Evolutionary conservation across 2,888 invertebrate genomes (phyloP).

Genomic region (Tetranychus truncatus): DNA sequence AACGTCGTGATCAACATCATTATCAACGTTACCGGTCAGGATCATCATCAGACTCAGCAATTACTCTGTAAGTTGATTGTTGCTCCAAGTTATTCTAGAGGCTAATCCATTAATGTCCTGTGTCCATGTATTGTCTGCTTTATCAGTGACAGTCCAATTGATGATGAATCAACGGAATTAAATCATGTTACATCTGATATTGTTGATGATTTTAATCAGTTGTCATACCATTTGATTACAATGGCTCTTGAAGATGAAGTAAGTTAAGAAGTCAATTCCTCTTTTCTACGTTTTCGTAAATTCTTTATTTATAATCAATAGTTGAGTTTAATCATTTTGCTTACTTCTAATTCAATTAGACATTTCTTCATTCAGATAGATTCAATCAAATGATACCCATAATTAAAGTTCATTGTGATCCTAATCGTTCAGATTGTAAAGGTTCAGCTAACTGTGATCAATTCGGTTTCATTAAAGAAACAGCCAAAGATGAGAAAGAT

Average conservation of each 20-base stretch:
- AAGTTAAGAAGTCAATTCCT: not conserved
- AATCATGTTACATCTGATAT: not conserved
- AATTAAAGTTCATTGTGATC: not conserved
- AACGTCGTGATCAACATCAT: not conserved
- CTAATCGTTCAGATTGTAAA: not conserved
- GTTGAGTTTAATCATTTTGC: not conserved
- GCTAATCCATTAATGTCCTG: too few species aligned
- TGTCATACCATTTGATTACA: not conserved
- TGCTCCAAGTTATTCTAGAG: too few species aligned
- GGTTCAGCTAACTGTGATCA: not conserved
- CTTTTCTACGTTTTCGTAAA: too few species aligned
- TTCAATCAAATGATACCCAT: not conserved
- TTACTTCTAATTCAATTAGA: not conserved
- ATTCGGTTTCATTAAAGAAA: not conserved
- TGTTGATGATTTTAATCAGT: not conserved
- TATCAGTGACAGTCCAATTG: not conserved
- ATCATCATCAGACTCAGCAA: slow-evolving; percentile 17
- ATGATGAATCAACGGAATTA: not conserved
- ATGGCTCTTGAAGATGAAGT: not conserved
- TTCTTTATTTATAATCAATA: not conserved
- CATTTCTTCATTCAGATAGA: not conserved
- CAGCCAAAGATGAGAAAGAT: not conserved
- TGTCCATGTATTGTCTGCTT: too few species aligned
- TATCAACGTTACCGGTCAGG: slow-evolving; percentile 14
- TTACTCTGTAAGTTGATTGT: slow-evolving; percentile 10